Percentiles rank a stretch among this genome's conserved stretches.
Conservation (phyloP, 2,888 invertebrate species). For the Hemithea aestivaria region DNA sequence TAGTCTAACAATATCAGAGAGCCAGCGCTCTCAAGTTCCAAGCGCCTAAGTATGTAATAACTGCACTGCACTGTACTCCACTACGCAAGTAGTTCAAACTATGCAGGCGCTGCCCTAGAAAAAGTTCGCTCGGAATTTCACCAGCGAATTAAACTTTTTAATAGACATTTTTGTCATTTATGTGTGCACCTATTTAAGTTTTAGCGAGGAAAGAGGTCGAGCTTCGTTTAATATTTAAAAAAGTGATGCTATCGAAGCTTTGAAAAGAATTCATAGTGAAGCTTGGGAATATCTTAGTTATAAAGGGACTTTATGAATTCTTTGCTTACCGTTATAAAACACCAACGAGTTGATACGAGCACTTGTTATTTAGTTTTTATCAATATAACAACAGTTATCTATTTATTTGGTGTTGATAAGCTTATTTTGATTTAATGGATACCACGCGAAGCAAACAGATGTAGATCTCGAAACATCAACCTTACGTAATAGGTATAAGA, state of each 20-base stretch:
- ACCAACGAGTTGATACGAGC: neutral
- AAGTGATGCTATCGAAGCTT: slow-evolving; percentile 3
- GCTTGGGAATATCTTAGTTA: neutral
- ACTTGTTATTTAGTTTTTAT: slow-evolving; percentile 10
- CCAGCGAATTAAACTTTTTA: slow-evolving; percentile 35
- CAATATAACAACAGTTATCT: slow-evolving; percentile 13
- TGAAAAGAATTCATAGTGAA: slow-evolving; percentile 1
- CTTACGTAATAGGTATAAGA: slow-evolving; percentile 1
- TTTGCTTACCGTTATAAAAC: neutral
- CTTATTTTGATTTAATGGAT: slow-evolving; percentile 7
- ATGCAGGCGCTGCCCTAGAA: slow-evolving; percentile 31
- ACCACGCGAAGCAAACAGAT: slow-evolving; percentile 3
- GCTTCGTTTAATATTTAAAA: slow-evolving; percentile 11
- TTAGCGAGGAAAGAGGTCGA: slow-evolving; percentile 11
- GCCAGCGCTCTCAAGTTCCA: slow-evolving; percentile 21
- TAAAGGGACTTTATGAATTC: neutral
- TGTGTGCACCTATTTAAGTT: slow-evolving; percentile 19
- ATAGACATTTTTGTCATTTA: slow-evolving; percentile 30
- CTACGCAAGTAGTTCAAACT: slow-evolving; percentile 37
- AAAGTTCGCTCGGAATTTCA: slow-evolving; percentile 35
- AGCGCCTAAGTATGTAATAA: slow-evolving; percentile 43
- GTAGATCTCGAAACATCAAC: slow-evolving; percentile 2
- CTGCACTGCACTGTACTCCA: slow-evolving; percentile 30
- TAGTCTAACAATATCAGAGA: slow-evolving; percentile 10
- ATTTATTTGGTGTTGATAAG: slow-evolving; percentile 12